These are phyloP conservation scores for Rhea pennata DNA, from an alignment of 2,113 vertebrate genomes.

Conservation along the genomic window DNA sequence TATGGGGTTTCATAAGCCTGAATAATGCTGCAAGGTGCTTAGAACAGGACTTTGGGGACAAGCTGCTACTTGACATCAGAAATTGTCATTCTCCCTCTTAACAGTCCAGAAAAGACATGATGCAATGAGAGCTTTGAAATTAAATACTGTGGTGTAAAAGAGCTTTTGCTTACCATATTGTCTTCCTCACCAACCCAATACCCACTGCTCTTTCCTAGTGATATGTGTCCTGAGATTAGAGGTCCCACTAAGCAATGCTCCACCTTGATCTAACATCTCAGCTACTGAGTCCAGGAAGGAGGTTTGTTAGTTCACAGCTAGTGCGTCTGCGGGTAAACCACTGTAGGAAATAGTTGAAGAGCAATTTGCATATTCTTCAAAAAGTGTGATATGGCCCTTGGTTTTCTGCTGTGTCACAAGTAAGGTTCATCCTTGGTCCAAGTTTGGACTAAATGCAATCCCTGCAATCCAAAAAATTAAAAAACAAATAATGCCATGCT, in stretches of 20 bases:
- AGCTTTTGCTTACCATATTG: background rate
- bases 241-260: background rate
- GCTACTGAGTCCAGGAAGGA: background rate
- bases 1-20: accelerated
- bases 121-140: background rate
- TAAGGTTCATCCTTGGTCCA: background rate
- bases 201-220: background rate
- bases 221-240: background rate
- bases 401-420: background rate
- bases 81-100: background rate
- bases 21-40: background rate
- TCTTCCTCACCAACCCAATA: background rate
- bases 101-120: background rate
- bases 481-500: background rate
- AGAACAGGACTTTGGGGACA: background rate
- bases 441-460: background rate
- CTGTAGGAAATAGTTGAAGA: background rate
- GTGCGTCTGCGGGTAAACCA: background rate
- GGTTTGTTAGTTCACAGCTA: too few relatives aligned
- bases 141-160: background rate
- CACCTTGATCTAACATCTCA: background rate
- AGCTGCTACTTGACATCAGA: background rate
- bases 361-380: background rate
- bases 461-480: background rate
- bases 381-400: background rate